Evolutionary conservation across 2,113 vertebrate genomes (phyloP).

Genomic region (Motacilla alba): DNA sequence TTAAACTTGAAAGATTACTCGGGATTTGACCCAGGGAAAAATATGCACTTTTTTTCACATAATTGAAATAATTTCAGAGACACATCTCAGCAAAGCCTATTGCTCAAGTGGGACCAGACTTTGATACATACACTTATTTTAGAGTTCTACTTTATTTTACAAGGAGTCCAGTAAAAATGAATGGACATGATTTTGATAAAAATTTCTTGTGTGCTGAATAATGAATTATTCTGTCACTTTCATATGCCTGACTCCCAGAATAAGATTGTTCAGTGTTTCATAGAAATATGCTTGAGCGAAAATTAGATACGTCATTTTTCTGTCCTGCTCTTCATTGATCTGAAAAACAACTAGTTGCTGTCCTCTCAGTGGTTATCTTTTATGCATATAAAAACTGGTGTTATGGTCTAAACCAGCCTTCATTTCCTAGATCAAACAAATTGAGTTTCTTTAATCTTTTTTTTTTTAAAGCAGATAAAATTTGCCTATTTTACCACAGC

Average conservation of each 20-base stretch:
- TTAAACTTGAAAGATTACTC: background rate
- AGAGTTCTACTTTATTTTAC: background rate
- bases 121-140: background rate
- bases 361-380: background rate
- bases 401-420: background rate
- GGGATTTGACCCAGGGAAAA: background rate
- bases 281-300: background rate
- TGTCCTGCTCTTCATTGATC: background rate
- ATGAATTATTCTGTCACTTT: slow-evolving; percentile 7
- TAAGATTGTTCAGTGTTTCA: background rate
- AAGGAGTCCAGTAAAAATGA: background rate
- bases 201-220: background rate
- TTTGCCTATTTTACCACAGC: background rate
- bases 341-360: background rate
- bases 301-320: background rate
- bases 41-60: background rate
- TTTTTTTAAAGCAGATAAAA: background rate
- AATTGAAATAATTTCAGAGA: background rate
- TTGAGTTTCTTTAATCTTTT: background rate
- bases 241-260: background rate
- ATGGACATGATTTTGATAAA: background rate
- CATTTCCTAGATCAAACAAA: background rate
- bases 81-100: background rate
- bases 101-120: background rate
- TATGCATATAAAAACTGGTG: background rate